Conservation (phyloP, 1,140 invertebrate genomes). For the Ceratina calcarata region DNA sequence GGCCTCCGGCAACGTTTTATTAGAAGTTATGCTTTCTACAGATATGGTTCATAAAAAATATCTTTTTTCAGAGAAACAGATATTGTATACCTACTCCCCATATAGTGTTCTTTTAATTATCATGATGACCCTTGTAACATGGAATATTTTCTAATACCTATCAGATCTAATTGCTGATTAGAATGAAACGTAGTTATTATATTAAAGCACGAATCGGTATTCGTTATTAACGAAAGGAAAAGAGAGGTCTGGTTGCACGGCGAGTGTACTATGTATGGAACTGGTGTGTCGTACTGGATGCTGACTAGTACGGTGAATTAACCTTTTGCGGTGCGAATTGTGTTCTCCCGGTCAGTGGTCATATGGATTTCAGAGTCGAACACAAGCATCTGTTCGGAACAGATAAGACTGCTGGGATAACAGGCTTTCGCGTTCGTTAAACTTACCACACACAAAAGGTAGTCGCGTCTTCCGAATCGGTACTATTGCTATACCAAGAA, state of each 20-base stretch:
- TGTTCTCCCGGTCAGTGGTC: neutral
- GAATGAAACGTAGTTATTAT: conserved; percentile 11
- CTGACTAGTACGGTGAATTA: neutral
- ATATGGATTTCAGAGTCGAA: neutral
- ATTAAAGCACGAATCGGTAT: neutral
- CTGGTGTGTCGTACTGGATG: neutral
- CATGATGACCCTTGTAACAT: neutral
- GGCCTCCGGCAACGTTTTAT: too few species aligned
- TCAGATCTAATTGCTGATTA: neutral
- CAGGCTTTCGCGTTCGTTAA: conserved; percentile 30
- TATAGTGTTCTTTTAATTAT: conserved; percentile 12
- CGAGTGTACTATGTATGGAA: neutral
- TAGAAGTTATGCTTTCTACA: too few species aligned
- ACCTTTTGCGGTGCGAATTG: conserved; percentile 14
- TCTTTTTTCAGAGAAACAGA: too few species aligned
- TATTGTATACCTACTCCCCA: too few species aligned
- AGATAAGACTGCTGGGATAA: neutral
- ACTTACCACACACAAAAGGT: conserved; percentile 34
- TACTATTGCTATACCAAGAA: conserved; percentile 49
- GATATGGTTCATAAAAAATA: too few species aligned
- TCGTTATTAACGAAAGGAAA: conserved; percentile 28
- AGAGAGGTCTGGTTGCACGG: conserved; percentile 12
- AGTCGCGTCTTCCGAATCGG: conserved; percentile 58
- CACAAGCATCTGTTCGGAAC: neutral
- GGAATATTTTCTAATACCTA: neutral